Evolutionary conservation across 2,888 invertebrate species (phyloP), one percentile per base, ranked within the genome.

Genomic region (Hylaea fasciaria): DNA sequence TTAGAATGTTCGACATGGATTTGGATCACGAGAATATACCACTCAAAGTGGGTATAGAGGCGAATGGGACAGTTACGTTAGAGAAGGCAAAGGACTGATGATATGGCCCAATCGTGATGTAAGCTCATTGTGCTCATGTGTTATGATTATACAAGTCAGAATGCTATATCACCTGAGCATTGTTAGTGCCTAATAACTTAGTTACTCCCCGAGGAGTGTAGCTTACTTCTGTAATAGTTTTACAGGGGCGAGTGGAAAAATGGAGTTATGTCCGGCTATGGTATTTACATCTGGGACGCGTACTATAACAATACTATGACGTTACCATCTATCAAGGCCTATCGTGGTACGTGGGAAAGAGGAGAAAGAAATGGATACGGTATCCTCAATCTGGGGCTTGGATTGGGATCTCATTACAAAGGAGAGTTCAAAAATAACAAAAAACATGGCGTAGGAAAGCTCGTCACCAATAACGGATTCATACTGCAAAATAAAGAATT

Each of bases 101-200:
- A 86, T 93, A 68, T 94, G 94, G 94, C 85, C 91, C 0, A 94
- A 94, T 77, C 91, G 92, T 56, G 94, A 94, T 73, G 93, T 94
- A 78, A 88, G 87, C 78, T 46, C 32, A n/a, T 45, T n/a, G 7
- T 12, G 5, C n/a, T n/a, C n/a, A n/a, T n/a, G n/a, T n/a, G n/a
- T n/a, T n/a, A n/a, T n/a, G n/a, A n/a, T n/a, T n/a, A n/a, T n/a
- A n/a, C n/a, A n/a, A n/a, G n/a, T n/a, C n/a, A n/a, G n/a, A n/a
- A n/a, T 39, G 5, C 1, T n/a, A 4, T 1, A 39, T n/a, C 22
- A 22, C 22, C 5, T 22, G 22, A 5, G 5, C 22, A 22, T 22
- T 22, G 5, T 22, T 3, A 22, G 22, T 22, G 22, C 22, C 22
- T 22, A 22, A 22, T 22, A 22, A 22, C 5, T 22, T 22, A 22